Percentiles rank a stretch among this genome's conserved stretches.
Conservation (phyloP, 1,140 invertebrate genomes). For the Leptopilina boulardi region DNA sequence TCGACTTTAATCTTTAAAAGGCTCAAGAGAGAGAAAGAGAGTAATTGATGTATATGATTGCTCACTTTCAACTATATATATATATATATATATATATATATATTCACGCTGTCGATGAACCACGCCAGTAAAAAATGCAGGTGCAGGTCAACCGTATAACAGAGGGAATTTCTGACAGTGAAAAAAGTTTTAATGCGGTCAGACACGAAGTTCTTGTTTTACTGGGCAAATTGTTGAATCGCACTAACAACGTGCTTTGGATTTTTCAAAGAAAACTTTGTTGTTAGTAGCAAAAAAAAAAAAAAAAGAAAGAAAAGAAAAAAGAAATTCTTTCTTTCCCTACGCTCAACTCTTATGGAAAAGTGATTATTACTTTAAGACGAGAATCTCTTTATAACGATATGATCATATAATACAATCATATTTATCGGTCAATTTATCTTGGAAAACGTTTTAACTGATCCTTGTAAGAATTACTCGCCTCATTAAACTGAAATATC, state of each 20-base stretch:
- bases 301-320: no score
- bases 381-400: not conserved
- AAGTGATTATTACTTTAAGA: not conserved
- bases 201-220: not conserved
- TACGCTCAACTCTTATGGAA: not conserved
- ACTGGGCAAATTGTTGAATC: slow-evolving; percentile 5
- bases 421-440: not conserved
- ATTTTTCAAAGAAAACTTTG: not conserved
- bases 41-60: not conserved
- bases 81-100: no score
- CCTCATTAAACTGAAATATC: not conserved
- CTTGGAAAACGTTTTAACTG: not conserved
- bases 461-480: not conserved
- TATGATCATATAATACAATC: not conserved
- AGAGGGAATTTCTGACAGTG: slow-evolving; percentile 12
- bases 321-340: not conserved
- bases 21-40: not conserved
- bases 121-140: not conserved
- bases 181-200: slow-evolving; percentile 22
- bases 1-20: not conserved
- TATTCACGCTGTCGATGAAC: not conserved
- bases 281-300: not conserved
- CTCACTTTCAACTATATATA: not conserved
- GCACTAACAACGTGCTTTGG: not conserved
- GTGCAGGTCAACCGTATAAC: not conserved